A percentile compares a stretch with the other conserved stretches of the same genome.
Conservation (phyloP, 2,113 vertebrate species). For the Lagenorhynchus albirostris region DNA sequence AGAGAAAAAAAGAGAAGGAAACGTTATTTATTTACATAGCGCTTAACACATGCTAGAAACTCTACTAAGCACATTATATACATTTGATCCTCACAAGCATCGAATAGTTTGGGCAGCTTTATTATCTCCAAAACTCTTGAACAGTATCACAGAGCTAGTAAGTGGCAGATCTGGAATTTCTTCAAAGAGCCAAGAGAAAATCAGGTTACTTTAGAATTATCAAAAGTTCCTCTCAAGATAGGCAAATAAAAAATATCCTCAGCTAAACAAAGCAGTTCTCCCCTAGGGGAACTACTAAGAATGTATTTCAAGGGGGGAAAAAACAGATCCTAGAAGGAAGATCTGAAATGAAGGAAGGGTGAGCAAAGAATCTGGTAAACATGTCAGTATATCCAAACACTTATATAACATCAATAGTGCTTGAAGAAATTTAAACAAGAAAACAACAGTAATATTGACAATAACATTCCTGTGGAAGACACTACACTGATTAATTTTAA, state of each 20-base stretch:
- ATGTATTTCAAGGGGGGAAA: not conserved
- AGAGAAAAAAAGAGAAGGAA: not conserved
- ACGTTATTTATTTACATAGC: not conserved
- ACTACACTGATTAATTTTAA: not conserved
- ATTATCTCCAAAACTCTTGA: not conserved
- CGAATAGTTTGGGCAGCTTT: not conserved
- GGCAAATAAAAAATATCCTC: not conserved
- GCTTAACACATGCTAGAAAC: not conserved
- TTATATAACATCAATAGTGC: not conserved
- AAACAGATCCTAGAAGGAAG: not conserved
- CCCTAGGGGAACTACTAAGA: not conserved
- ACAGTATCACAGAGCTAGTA: not conserved
- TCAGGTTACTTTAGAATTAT: not conserved
- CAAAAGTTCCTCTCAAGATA: not conserved
- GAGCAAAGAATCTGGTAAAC: not conserved
- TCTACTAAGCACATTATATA: not conserved
- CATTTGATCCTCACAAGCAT: not conserved
- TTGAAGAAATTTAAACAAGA: not conserved
- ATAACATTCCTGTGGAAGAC: not conserved
- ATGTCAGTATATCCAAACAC: not conserved
- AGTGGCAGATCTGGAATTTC: not conserved
- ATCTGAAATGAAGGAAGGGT: not conserved
- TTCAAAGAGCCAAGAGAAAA: not conserved
- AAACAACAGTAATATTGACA: not conserved
- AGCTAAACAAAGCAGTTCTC: not conserved